Evolutionary conservation across 2,888 invertebrate genomes (phyloP), one percentile per base, ranked within the genome.

Genomic region (Lasioglossum morio): DNA sequence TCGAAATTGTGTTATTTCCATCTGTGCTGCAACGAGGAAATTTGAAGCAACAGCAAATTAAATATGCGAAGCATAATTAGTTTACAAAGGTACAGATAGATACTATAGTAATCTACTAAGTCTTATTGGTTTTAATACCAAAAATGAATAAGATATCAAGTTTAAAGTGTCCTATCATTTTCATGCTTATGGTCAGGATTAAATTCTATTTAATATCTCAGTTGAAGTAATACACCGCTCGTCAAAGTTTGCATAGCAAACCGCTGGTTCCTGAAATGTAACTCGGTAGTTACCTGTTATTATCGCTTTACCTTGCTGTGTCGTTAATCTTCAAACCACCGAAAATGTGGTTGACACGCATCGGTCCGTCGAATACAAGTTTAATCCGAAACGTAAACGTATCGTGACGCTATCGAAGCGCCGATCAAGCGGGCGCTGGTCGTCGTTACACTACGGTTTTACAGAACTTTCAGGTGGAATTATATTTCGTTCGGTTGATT

Each of bases 381-480:
- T 77, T 69, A 48, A 37, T 70, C 40, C n/a, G 40, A 46, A 73
- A 63, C 23, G 53, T 37, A 40, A 23, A 72, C 60, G 23, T 48
- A 46, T 7, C 57, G 77, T 66, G 34, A 19, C 23, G 46, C 12
- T 23, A 72, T 77, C 16, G 16, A 30, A 37, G n/a, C 23, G 34
- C 5, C n/a, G 79, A 73, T 79, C 43, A 12, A 27, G 7, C 23
- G 8, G 16, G 14, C 30, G 46, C 16, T 7, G 63, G 16, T 63
- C 63, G 16, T 27, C 63, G 14, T 63, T 30, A 16, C 63, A 30
- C 2, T 30, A 16, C 27, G 19, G 46, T 48, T 72, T 77, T 46
- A 30, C 16, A 48, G 30, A 72, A 40, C 14, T 72, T 12, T 27
- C 27, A 30, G 63, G 70, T 40, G 48, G 72, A 81, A 63, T 81